Evolutionary conservation across 2,113 vertebrate genomes (phyloP).

Genomic region (Phrynosoma blainvillii): DNA sequence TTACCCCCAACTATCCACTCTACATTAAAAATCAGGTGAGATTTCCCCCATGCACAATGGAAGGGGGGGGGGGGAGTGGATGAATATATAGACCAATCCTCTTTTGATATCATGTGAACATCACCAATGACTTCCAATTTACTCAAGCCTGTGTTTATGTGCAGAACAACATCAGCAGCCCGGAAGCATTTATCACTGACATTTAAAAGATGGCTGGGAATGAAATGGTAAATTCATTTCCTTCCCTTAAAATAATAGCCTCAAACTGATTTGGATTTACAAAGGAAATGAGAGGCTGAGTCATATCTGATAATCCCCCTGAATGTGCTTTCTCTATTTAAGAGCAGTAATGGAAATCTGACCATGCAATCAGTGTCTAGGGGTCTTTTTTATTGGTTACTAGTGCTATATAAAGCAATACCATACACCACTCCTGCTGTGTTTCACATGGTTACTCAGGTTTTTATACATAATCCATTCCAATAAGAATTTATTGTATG

Average conservation of each 20-base stretch:
- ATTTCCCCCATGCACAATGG: too few relatives aligned
- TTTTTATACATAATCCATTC: constrained; percentile 10
- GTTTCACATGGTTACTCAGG: neutral
- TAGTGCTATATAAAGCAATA: neutral
- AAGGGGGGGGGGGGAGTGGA: too few relatives aligned
- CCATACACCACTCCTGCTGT: neutral
- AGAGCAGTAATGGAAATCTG: neutral
- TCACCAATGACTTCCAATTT: neutral
- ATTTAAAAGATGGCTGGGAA: constrained; percentile 43
- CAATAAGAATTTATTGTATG: neutral
- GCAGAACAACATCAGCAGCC: neutral
- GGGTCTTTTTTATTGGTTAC: neutral
- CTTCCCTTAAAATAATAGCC: constrained; percentile 39
- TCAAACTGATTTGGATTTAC: constrained; percentile 40
- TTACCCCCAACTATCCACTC: too few relatives aligned
- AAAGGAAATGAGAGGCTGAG: constrained; percentile 34
- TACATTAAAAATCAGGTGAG: too few relatives aligned
- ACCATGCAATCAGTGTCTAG: neutral
- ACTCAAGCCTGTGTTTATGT: neutral
- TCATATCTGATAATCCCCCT: constrained; percentile 33
- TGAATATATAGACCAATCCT: neutral
- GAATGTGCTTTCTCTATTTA: neutral
- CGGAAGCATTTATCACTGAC: constrained; percentile 43
- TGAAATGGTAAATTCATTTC: constrained; percentile 42
- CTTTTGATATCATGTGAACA: constrained; percentile 16